These are phyloP conservation scores for Agapetus fuscipes DNA, from an alignment of 2,888 invertebrate genomes.

Conservation along the genomic window DNA sequence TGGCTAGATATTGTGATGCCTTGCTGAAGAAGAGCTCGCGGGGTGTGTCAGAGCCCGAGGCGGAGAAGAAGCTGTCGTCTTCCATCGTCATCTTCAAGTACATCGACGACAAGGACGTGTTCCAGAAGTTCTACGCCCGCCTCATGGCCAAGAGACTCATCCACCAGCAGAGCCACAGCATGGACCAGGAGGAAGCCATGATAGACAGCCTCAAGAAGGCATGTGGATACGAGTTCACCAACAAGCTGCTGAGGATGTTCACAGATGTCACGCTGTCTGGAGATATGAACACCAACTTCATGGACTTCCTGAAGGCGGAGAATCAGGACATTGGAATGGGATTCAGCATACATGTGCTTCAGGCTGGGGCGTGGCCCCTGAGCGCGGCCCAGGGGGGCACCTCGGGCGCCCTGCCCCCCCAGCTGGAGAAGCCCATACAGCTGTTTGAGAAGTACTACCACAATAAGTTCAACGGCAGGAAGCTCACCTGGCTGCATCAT, in stretches of 20 bases:
- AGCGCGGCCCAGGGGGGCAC: conserved; percentile 67
- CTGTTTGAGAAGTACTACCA: conserved; percentile 92
- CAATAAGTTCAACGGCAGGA: conserved; percentile 77
- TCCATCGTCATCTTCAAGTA: conserved; percentile 97
- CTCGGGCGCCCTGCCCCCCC: conserved; percentile 80
- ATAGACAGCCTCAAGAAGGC: conserved; percentile 87
- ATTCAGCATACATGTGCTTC: conserved; percentile 49
- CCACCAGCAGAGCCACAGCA: conserved; percentile 86
- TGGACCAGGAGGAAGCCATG: conserved; percentile 98
- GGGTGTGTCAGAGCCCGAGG: conserved; percentile 59
- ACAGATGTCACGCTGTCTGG: conserved; percentile 91
- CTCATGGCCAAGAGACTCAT: conserved; percentile 90
- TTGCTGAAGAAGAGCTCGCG: conserved; percentile 65
- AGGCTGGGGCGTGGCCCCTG: conserved; percentile 95
- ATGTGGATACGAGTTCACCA: conserved; percentile 98
- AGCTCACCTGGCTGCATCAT: conserved; percentile 94
- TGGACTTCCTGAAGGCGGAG: conserved; percentile 52
- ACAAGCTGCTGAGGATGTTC: conserved; percentile 98
- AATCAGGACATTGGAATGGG: conserved; percentile 58
- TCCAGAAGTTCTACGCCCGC: conserved; percentile 93
- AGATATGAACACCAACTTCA: conserved; percentile 85
- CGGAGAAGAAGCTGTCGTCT: conserved; percentile 73
- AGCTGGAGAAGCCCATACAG: conserved; percentile 81
- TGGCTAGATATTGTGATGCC: conserved; percentile 67
- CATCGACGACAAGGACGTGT: conserved; percentile 98